These are phyloP conservation scores for Dexiosoma caninum DNA, from an alignment of 2,888 invertebrate species.

Conservation along the genomic window DNA sequence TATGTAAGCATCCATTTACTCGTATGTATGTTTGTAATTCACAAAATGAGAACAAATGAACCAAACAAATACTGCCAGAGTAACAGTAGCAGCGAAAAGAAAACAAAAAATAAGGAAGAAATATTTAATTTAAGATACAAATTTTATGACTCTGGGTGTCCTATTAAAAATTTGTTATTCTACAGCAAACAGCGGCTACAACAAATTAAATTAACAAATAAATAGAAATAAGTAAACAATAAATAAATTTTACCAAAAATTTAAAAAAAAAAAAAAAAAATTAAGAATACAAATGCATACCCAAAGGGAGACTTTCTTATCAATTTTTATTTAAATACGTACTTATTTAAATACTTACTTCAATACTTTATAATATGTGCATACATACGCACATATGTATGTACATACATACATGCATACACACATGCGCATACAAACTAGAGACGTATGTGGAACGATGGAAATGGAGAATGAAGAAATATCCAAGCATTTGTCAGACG, in stretches of 20 bases:
- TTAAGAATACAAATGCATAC: no score
- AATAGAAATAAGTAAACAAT: neutral
- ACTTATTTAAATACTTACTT: no score
- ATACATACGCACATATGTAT: no score
- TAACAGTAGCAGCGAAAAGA: neutral
- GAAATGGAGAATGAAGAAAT: no score
- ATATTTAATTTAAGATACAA: slow-evolving; percentile 24
- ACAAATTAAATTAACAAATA: neutral
- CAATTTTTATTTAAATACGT: neutral
- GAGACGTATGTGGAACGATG: no score
- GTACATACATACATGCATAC: neutral
- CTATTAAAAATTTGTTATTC: slow-evolving; percentile 55
- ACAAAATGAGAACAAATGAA: slow-evolving; percentile 45
- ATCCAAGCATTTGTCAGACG: no score
- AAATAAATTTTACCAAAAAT: slow-evolving; percentile 53
- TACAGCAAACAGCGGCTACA: slow-evolving; percentile 7
- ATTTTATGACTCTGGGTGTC: slow-evolving; percentile 54
- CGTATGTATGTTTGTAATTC: slow-evolving; percentile 21
- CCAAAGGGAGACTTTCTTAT: slow-evolving; percentile 15
- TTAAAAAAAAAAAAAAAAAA: no score
- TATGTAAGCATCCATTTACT: neutral
- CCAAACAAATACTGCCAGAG: neutral
- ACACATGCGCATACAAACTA: neutral
- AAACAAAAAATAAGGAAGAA: slow-evolving; percentile 4
- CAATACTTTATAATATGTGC: no score